Evolutionary conservation across 2,797 vertebrate genomes (phyloP), one percentile per base, ranked within the genome.

Genomic region (Danio aesculapii): DNA sequence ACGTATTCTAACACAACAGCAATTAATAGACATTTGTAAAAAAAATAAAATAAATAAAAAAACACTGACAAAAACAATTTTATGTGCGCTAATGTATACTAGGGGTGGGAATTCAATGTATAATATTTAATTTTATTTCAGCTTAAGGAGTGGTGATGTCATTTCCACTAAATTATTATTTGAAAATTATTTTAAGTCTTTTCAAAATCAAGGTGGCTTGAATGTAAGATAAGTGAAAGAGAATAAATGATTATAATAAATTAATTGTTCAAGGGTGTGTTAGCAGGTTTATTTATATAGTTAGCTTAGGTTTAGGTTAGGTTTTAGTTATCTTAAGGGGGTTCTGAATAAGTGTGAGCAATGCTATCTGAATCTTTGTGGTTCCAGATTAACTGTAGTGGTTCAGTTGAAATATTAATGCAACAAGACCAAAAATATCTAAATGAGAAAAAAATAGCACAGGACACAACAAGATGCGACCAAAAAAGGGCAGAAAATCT

Each of bases 1-100:
- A 63, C 9, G 63, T 50, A 44, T 47, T 70, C 16, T 52, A 55
- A 58, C 30, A 69, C 17, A 77, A 71, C 50, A 69, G 17, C 67
- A 71, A 50, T 79, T 58, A 43, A 62, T 52, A 71, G 21, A 17
- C 61, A 21, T 58, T 19, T 5, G 7, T 74, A 14, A 52, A 63
- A 4, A 64, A 64, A 57, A 57, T 53, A 30, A 30, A 30, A 30
- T 3, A 30, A 30, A 30, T 1, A 1, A 30, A 30, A 30, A 30
- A 1, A 30, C 30, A 30, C 30, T 44, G 1, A 8, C 0, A 10
- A 39, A 61, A 12, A 3, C 2, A 4, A 46, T n/a, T 46, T 72
- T 13, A 73, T 41, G 17, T 10, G 13, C 66, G 8, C 64, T 46
- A 41, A 41, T n/a, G 44, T 55, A 77, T 77, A 66, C 62, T 67